Base-by-base conservation (phyloP, 2,113 vertebrate species). In the Ophthalmolycus amberensis region DNA sequence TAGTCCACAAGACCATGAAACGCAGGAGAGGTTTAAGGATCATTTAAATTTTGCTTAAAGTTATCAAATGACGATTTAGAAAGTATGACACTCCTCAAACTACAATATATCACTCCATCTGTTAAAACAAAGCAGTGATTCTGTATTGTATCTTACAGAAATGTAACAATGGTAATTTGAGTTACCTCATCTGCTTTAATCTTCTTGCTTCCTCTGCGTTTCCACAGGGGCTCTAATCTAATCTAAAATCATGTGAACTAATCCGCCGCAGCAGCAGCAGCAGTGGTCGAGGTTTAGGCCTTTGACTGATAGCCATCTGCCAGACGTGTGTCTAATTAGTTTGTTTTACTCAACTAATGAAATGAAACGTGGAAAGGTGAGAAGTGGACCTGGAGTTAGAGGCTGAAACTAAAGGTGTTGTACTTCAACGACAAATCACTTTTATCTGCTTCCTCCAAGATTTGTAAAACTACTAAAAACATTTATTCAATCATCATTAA, bases 211-310 rank as follows among this genome's bases (percentile, higher is more conserved):
- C 64, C 77, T 91, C 68, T 83, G 75, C 16, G 70, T 90, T 92
- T 93, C 82, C 82, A 91, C 75, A 25, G 82, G 38, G 65, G 60
- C 70, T 48, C 48, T 90, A 91, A 90, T 91, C 89, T 88, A 68
- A 79, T 91, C 90, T 91, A 85, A 87, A 92, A 62, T 92, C 90
- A 92, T 89, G 52, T 71, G 42, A 81, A 27, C 79, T 93, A 92
- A 92, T 91, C 92, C 88, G 20, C 56, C 42, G 69, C 56, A 76
- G 75, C 62, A 27, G 48, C 70, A 63, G 87, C 79, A 80, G 72
- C 80, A 66, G 84, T 44, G 80, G 80, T 83, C 32, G 69, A 85
- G 80, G 56, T 86, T 88, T 79, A 88, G 80, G 60, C 66, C 63
- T 90, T 75, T 77, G 83, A 88, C 69, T 91, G 83, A 84, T 34